Conservation (phyloP, 2,797 vertebrate genomes). For the Oryzias sinensis region DNA sequence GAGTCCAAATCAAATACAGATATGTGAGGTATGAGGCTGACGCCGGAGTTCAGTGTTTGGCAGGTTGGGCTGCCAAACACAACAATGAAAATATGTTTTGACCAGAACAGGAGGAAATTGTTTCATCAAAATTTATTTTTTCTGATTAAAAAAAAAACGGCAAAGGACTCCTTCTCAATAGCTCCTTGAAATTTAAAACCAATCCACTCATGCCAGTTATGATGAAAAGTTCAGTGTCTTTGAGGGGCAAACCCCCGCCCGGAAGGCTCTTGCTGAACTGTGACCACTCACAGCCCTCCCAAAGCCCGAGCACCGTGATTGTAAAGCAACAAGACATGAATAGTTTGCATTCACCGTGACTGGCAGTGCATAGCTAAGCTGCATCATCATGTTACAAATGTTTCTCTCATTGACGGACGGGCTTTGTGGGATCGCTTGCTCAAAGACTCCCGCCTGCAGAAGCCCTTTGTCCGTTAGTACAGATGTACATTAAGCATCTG, state of each 20-base stretch:
- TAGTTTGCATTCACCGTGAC: conserved; percentile 61
- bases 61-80: conserved; percentile 18
- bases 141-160: neutral
- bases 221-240: conserved; percentile 41
- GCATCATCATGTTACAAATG: conserved; percentile 61
- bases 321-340: conserved; percentile 63
- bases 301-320: conserved; percentile 30
- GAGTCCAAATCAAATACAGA: conserved; percentile 63
- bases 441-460: conserved; percentile 32
- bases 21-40: conserved; percentile 78
- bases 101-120: conserved; percentile 28
- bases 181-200: conserved; percentile 30
- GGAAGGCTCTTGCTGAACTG: conserved; percentile 47
- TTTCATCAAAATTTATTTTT: conserved; percentile 34
- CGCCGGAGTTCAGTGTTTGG: conserved; percentile 55
- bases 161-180: conserved; percentile 15
- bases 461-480: conserved; percentile 50
- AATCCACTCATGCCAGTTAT: conserved; percentile 25
- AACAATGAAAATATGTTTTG: conserved; percentile 74
- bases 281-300: conserved; percentile 39
- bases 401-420: conserved; percentile 57
- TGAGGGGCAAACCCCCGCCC: conserved; percentile 15
- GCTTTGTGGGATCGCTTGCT: conserved; percentile 40
- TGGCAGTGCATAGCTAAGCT: conserved; percentile 54
- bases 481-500: conserved; percentile 24